Evolutionary conservation across 1,140 invertebrate genomes (phyloP), one percentile per base, ranked within the genome.

Genomic region (Eupristina koningsbergeri): DNA sequence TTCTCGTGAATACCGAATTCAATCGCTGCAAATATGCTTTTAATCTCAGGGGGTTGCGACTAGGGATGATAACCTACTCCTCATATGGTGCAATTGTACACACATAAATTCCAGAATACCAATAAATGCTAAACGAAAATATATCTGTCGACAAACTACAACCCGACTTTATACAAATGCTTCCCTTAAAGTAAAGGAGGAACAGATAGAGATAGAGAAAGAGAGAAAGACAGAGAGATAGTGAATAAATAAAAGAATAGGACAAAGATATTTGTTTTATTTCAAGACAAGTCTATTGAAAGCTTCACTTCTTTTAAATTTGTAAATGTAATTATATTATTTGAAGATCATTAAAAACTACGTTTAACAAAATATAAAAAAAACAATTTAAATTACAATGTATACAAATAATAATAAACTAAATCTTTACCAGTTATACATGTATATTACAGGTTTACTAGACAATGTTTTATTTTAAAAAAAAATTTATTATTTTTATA

Each of bases 121-220:
- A 92, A 92, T 92, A 92, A 91, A 90, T 91, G 89, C 90, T 90
- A 91, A 92, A 92, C 92, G 91, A 92, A 92, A 92, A 92, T 92
- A 91, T 92, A 92, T 92, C 91, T 91, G 89, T 91, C 87, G 82
- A 88, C 88, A 92, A 92, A 92, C 88, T 92, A 15, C 13, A 86
- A 85, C 88, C 84, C 83, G 81, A 86, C 86, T 85, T n/a, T n/a
- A n/a, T 77, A 31, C 53, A 45, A 34, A 75, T 22, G 53, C 3
- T 53, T 29, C 22, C 26, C 36, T 41, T 74, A 31, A 50, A 50
- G 45, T 26, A 34, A 73, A 19, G 31, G 22, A n/a, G 39, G 69
- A 47, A n/a, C 67, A n/a, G 41, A 45, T 1, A 26, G 39, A 34
- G 67, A 71, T 17, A 19, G 36, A 71, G 26, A n/a, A 2, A 58